These are phyloP conservation scores for Rhegmatorhina hoffmannsi DNA, from an alignment of 2,113 vertebrate genomes.

Conservation along the genomic window DNA sequence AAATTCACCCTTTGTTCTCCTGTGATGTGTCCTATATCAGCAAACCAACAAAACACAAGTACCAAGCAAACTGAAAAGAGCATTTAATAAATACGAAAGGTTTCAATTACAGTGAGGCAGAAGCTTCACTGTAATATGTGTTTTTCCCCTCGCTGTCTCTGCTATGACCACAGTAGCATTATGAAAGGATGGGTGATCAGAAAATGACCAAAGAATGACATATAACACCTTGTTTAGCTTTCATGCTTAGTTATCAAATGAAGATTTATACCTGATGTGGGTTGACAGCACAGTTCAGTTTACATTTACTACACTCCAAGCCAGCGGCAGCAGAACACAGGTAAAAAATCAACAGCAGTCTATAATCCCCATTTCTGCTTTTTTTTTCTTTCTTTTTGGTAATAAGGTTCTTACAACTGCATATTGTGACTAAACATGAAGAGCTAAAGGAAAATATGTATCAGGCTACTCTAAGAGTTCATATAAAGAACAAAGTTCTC, in stretches of 20 bases:
- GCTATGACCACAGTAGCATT: background rate
- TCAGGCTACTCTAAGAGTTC: background rate
- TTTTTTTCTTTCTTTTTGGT: background rate
- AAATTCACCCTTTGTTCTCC: background rate
- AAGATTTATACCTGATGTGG: background rate
- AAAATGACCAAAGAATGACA: background rate
- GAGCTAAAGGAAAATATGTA: background rate
- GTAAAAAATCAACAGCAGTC: background rate
- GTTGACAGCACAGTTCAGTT: background rate
- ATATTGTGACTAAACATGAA: background rate
- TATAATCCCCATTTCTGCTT: background rate
- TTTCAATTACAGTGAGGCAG: background rate
- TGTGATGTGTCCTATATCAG: fast-evolving
- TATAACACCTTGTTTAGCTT: background rate
- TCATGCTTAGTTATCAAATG: background rate
- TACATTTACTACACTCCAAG: background rate
- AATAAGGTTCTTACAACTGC: background rate
- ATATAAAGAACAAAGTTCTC: background rate
- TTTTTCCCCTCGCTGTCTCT: background rate
- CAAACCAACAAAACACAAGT: background rate
- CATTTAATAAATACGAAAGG: background rate
- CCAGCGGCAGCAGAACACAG: background rate
- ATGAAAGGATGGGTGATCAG: background rate
- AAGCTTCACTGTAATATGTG: background rate
- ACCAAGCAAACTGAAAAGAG: background rate